These are phyloP conservation scores for Puffinus mauretanicus DNA, from an alignment of 2,113 vertebrate genomes.

Conservation along the genomic window DNA sequence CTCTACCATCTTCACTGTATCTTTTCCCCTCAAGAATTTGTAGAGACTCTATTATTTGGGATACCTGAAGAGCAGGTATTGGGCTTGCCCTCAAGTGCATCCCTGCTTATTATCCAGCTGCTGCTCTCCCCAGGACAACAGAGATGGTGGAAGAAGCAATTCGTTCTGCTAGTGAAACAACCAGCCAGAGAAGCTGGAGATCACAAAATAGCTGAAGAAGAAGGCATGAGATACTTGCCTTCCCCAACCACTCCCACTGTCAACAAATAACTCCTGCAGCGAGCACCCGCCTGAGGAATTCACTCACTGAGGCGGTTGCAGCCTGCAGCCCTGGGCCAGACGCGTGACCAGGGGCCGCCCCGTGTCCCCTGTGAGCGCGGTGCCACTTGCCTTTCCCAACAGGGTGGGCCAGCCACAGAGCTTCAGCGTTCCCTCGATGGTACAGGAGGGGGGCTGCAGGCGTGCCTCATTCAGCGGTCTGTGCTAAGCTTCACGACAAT, in stretches of 20 bases:
- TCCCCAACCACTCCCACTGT: background rate
- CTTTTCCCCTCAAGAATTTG: background rate
- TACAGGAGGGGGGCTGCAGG: background rate
- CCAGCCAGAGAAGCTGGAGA: background rate
- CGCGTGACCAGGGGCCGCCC: accelerated
- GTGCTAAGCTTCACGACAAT: accelerated
- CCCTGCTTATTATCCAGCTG: background rate
- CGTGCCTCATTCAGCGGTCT: accelerated
- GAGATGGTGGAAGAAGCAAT: background rate
- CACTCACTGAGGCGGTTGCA: background rate
- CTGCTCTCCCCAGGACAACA: background rate
- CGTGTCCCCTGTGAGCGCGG: background rate
- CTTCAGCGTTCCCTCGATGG: background rate
- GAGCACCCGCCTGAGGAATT: background rate
- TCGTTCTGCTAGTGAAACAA: background rate
- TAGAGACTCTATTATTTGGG: background rate
- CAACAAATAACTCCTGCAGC: background rate
- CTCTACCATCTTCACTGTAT: background rate
- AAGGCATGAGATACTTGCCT: background rate
- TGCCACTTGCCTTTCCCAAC: background rate
- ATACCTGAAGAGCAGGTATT: background rate
- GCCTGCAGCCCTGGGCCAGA: background rate
- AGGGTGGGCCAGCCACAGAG: background rate
- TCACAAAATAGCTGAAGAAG: background rate
- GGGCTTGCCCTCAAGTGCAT: background rate